These are phyloP conservation scores for Tyto alba DNA, from an alignment of 2,113 vertebrate genomes.

Conservation along the genomic window DNA sequence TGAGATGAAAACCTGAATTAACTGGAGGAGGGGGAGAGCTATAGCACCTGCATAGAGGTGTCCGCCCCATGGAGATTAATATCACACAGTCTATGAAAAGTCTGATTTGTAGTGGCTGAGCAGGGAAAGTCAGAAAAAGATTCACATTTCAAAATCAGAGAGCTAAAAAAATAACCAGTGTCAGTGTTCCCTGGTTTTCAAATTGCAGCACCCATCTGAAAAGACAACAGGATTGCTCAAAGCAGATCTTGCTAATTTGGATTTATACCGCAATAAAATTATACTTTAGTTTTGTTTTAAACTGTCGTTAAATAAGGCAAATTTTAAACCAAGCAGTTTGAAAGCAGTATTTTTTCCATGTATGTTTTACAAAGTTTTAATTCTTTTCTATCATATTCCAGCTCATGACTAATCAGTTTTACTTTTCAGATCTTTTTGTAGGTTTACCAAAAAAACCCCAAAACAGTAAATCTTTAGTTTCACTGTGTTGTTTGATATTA, in stretches of 20 bases:
- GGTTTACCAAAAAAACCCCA: neutral
- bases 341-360: neutral
- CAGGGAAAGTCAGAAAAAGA: neutral
- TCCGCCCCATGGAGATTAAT: conserved; percentile 64
- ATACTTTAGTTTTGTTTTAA: neutral
- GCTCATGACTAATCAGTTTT: neutral
- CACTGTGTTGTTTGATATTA: neutral
- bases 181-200: neutral
- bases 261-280: neutral
- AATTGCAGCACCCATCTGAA: neutral
- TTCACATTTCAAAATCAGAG: neutral
- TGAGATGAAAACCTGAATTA: conserved; percentile 64
- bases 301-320: neutral
- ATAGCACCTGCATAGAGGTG: conserved; percentile 59
- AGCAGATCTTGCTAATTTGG: neutral
- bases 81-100: conserved; percentile 25
- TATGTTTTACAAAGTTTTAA: neutral
- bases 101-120: conserved; percentile 45
- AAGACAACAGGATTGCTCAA: neutral
- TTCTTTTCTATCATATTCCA: neutral
- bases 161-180: neutral
- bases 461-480: neutral
- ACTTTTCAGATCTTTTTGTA: neutral
- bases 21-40: conserved; percentile 59
- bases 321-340: neutral